These are phyloP conservation scores for Glomeris maerens DNA, from an alignment of 1,140 invertebrate species.

Conservation along the genomic window DNA sequence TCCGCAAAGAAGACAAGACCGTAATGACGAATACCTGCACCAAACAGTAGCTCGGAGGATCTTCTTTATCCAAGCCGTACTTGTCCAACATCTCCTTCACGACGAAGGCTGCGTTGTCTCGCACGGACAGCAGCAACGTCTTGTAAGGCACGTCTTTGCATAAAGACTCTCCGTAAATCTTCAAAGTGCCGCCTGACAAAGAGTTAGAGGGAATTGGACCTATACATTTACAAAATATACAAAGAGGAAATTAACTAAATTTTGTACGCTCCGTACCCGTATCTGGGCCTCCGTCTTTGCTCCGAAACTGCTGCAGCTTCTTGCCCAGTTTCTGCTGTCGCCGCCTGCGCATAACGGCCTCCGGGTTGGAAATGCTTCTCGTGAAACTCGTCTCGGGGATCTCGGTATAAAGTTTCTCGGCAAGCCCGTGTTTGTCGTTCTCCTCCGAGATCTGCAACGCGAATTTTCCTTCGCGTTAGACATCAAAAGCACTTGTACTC, in stretches of 20 bases:
- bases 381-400: slow-evolving; percentile 96
- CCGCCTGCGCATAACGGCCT: slow-evolving; percentile 92
- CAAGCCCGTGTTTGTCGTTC: slow-evolving; percentile 41
- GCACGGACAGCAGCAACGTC: slow-evolving; percentile 82
- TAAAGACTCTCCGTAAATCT: slow-evolving; percentile 94
- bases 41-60: slow-evolving; percentile 81
- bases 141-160: slow-evolving; percentile 97
- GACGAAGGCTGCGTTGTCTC: slow-evolving; percentile 79
- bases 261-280: slow-evolving; percentile 37
- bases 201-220: no score
- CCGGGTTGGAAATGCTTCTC: slow-evolving; percentile 95
- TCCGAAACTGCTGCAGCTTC: slow-evolving; percentile 89
- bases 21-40: slow-evolving; percentile 57
- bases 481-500: no score
- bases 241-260: not conserved
- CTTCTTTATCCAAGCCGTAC: slow-evolving; percentile 78
- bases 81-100: slow-evolving; percentile 94
- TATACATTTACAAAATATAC: no score
- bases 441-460: slow-evolving; percentile 37
- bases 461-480: slow-evolving; percentile 13
- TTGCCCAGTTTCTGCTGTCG: slow-evolving; percentile 95
- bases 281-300: slow-evolving; percentile 50
- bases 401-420: slow-evolving; percentile 87
- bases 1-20: not conserved
- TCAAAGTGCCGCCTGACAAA: slow-evolving; percentile 67